Evolutionary conservation across 1,140 invertebrate genomes (phyloP).

Genomic region (Drosophila pseudoananassae): DNA sequence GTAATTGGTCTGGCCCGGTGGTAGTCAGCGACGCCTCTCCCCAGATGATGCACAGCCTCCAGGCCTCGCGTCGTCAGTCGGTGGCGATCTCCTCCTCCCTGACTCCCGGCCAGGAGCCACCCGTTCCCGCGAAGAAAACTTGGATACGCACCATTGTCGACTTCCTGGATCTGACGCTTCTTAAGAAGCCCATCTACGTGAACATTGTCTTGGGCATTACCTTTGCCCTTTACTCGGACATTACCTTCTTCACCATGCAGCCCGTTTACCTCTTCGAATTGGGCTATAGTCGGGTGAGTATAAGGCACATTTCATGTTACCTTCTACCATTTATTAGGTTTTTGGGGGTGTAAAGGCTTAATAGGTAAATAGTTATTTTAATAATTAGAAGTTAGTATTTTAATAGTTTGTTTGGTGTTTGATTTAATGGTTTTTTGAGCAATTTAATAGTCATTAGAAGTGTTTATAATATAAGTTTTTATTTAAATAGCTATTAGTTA

Average conservation of each 20-base stretch:
- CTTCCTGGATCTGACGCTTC: conserved; percentile 86
- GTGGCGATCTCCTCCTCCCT: background rate
- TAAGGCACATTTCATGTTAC: no score
- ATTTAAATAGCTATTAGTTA: no score
- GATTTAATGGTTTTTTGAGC: no score
- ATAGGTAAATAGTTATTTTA: no score
- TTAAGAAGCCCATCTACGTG: conserved; percentile 86
- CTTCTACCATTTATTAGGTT: no score
- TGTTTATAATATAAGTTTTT: no score
- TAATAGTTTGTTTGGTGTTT: no score
- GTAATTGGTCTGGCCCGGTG: conserved; percentile 83
- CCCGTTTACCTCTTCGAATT: conserved; percentile 85
- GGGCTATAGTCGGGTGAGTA: conserved; percentile 85
- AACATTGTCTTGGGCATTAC: conserved; percentile 87
- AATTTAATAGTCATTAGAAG: no score
- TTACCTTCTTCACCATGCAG: conserved; percentile 87
- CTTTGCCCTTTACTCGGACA: conserved; percentile 86
- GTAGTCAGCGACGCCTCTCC: conserved; percentile 77
- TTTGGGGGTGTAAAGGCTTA: background rate
- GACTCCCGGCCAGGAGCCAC: background rate
- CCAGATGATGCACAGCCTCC: conserved; percentile 70
- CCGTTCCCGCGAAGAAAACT: conserved; percentile 4
- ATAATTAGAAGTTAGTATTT: no score
- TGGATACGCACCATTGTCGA: conserved; percentile 84
- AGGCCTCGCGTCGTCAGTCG: conserved; percentile 53